These are phyloP conservation scores for Bos javanicus DNA, from an alignment of 2,113 vertebrate species.

Conservation along the genomic window DNA sequence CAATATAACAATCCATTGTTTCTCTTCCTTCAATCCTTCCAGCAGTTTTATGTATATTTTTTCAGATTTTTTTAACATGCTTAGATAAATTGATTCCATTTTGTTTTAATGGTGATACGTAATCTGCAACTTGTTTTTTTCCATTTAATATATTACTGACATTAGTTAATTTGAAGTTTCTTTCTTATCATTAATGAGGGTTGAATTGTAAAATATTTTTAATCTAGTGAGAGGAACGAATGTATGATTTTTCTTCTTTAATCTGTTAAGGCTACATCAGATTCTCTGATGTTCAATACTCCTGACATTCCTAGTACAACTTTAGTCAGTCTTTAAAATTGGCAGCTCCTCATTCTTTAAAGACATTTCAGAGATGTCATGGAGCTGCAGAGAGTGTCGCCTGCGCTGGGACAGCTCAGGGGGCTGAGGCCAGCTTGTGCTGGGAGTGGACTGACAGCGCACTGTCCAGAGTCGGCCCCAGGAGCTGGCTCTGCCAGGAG, in stretches of 20 bases:
- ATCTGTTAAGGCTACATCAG: not conserved
- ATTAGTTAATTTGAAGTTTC: not conserved
- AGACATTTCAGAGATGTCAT: not conserved
- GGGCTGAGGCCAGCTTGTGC: not conserved
- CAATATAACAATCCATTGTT: not conserved
- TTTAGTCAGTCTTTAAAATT: not conserved
- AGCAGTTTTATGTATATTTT: not conserved
- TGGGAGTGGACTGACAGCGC: not conserved
- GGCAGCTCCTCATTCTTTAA: not conserved
- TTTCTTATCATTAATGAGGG: not conserved
- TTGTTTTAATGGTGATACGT: not conserved
- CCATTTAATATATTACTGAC: not conserved
- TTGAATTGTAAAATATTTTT: not conserved
- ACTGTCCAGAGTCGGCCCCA: not conserved
- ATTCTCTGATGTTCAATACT: not conserved
- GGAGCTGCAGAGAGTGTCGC: not conserved
- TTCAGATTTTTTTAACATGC: not conserved
- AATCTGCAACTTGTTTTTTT: not conserved
- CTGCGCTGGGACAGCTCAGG: not conserved
- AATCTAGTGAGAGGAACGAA: not conserved
- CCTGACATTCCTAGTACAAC: not conserved
- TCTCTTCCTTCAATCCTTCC: not conserved
- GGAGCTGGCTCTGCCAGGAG: not conserved
- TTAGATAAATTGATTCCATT: not conserved
- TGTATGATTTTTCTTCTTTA: not conserved